Evolutionary conservation across 1,140 invertebrate genomes (phyloP), one percentile per base, ranked within the genome.

Genomic region (Babylonia areolata): DNA sequence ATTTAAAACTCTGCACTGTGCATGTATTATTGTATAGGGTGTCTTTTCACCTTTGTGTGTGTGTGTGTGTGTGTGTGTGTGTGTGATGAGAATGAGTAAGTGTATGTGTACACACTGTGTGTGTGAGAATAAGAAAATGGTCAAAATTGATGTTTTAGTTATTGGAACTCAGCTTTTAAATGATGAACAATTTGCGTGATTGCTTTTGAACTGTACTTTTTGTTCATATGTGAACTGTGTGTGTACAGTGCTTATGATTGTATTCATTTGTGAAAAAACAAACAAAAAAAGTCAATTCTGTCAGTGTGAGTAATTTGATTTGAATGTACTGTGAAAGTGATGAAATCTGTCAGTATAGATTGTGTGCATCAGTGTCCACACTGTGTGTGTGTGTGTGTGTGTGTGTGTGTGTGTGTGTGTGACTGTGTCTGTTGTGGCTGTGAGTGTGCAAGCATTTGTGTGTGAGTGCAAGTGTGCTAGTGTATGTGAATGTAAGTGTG

Each of bases 221-320:
- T n/a, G n/a, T n/a, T 78, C 28, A 28, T 31, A 31, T 23, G 42
- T 42, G 81, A 51, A 20, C 46, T 64, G 42, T 64, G 58, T 28
- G 28, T 64, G 58, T 23, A 64, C 9, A 64, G 33, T 85, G 42
- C 51, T 15, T 78, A 31, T 78, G 39, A 35, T 37, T 85, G 73
- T 31, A 51, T 31, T 31, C 35, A 12, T 77, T 12, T 51, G 71
- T 85, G 35, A n/a, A n/a, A n/a, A n/a, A n/a, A n/a, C n/a, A n/a
- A n/a, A n/a, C n/a, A n/a, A n/a, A n/a, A n/a, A n/a, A n/a, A n/a
- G n/a, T n/a, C n/a, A n/a, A n/a, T n/a, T n/a, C n/a, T 85, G 73
- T 51, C 15, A 28, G 71, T 85, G 71, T 64, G 39, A 31, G 37
- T 54, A n/a, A n/a, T n/a, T n/a, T n/a, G n/a, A n/a, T n/a, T n/a